These are phyloP conservation scores for Chrysogorgia sp. DNA, from an alignment of 92 coral and sea anemone species.

Conservation along the genomic window DNA sequence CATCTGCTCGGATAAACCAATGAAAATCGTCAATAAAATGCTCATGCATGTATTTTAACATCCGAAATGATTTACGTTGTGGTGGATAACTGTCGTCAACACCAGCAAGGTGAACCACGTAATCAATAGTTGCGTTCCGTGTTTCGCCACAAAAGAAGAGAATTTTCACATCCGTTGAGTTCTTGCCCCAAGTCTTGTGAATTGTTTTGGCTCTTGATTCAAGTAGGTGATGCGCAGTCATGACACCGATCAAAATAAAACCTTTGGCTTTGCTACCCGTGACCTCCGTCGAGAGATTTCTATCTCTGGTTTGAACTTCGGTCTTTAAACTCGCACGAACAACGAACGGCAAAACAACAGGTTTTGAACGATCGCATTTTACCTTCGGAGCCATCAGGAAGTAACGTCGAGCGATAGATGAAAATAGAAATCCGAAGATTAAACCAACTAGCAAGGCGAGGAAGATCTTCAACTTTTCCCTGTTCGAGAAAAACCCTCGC, in stretches of 20 bases:
- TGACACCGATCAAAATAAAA: conserved; percentile 77
- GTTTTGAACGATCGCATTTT: not conserved
- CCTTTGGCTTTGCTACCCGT: not conserved
- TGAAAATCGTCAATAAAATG: conserved; percentile 86
- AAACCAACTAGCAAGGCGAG: conserved; percentile 16
- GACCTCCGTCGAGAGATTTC: conserved; percentile 17
- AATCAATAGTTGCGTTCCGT: conserved; percentile 20
- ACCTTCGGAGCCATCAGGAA: not conserved
- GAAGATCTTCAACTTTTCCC: not conserved
- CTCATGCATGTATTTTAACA: conserved; percentile 93
- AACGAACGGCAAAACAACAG: not conserved
- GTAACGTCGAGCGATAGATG: not conserved
- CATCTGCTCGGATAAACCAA: conserved; percentile 98
- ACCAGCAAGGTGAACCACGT: conserved; percentile 75
- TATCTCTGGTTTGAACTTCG: no score
- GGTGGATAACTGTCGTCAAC: conserved; percentile 98
- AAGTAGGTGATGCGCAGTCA: conserved; percentile 89
- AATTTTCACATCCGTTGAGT: conserved; percentile 75
- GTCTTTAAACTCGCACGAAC: not conserved
- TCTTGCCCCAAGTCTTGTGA: conserved; percentile 85
- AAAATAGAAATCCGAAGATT: conserved; percentile 7
- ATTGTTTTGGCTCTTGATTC: conserved; percentile 89
- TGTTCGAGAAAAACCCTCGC: not conserved
- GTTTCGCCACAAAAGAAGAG: conserved; percentile 81
- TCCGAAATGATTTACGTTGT: conserved; percentile 86